Evolutionary conservation across 1,140 invertebrate species (phyloP).

Genomic region (Papilio glaucus): DNA sequence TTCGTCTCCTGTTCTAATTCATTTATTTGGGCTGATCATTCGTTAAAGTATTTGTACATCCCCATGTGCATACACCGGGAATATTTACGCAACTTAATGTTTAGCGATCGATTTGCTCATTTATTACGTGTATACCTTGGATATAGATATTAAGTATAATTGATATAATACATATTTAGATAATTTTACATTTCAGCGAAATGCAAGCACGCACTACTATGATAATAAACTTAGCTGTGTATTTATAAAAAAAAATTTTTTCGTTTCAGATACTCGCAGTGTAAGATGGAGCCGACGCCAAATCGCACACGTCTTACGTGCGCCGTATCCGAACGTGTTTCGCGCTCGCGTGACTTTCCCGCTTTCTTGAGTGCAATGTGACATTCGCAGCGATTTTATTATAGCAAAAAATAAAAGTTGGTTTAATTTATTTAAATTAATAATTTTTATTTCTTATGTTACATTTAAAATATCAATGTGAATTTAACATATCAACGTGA

Average conservation of each 20-base stretch:
- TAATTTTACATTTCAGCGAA: background rate
- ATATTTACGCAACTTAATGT: too few relatives aligned
- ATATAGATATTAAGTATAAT: too few relatives aligned
- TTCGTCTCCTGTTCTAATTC: too few relatives aligned
- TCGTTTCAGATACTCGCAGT: constrained; percentile 51
- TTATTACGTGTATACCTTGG: too few relatives aligned
- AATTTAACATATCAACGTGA: constrained; percentile 27
- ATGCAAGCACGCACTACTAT: background rate
- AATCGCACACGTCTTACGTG: constrained; percentile 38
- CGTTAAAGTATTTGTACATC: too few relatives aligned
- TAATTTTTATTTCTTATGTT: background rate
- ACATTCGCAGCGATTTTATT: background rate
- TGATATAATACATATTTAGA: too few relatives aligned
- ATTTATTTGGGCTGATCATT: too few relatives aligned
- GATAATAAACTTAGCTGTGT: background rate
- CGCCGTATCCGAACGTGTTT: background rate
- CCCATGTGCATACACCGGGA: too few relatives aligned
- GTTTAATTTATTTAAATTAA: constrained; percentile 5
- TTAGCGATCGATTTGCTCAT: too few relatives aligned
- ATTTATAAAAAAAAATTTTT: constrained; percentile 39
- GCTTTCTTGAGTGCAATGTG: constrained; percentile 39
- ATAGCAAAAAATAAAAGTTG: constrained; percentile 18
- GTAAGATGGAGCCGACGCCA: constrained; percentile 44
- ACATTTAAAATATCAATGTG: too few relatives aligned
- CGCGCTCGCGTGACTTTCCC: constrained; percentile 38